Percentiles rank a stretch among this genome's conserved stretches.
Conservation (phyloP, 2,888 invertebrate species). For the Cylloceria caligata region DNA sequence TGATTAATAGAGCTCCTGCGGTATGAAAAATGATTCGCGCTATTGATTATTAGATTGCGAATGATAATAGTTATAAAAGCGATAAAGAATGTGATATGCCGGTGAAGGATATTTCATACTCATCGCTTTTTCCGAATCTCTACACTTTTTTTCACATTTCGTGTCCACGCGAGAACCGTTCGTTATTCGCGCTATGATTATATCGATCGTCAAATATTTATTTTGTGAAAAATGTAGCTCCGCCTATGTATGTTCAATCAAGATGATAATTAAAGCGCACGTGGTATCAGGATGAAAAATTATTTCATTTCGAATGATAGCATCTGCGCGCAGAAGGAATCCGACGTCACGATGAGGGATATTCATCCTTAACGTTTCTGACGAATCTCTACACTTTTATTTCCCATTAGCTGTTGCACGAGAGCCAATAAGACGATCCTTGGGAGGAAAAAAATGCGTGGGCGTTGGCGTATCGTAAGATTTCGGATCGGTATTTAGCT, state of each 20-base stretch:
- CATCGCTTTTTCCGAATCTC: too few relatives aligned
- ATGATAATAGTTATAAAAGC: background rate
- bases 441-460: conserved; percentile 37
- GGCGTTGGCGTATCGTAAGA: conserved; percentile 50
- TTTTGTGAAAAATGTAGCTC: too few relatives aligned
- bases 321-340: conserved; percentile 36
- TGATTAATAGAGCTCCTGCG: background rate
- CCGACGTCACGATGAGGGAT: conserved; percentile 17
- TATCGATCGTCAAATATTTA: background rate
- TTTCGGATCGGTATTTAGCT: conserved; percentile 45
- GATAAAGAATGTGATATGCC: too few relatives aligned
- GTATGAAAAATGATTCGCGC: background rate
- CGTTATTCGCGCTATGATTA: background rate
- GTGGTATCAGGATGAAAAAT: conserved; percentile 47
- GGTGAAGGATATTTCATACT: background rate
- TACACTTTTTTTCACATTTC: background rate
- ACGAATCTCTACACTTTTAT: conserved; percentile 8
- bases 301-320: conserved; percentile 43
- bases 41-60: background rate
- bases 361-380: conserved; percentile 3
- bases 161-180: background rate
- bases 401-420: conserved; percentile 1
- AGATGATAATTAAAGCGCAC: too few relatives aligned
- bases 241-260: too few relatives aligned
- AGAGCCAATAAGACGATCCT: conserved; percentile 19